Conservation (phyloP, 2,797 vertebrate genomes). For the Aselliscus stoliczkanus region DNA sequence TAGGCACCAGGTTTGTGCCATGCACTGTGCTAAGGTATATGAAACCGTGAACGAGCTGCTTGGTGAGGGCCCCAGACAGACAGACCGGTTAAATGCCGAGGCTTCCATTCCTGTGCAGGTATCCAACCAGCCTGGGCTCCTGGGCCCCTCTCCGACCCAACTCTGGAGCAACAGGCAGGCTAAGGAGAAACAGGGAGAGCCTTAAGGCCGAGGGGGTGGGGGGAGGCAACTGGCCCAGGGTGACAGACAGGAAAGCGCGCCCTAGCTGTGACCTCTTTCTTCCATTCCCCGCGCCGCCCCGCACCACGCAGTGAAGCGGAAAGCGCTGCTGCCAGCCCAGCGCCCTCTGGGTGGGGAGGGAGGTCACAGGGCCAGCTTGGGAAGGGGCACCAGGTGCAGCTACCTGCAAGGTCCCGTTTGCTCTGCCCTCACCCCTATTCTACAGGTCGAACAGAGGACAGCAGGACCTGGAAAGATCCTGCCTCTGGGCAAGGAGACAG, state of each 20-base stretch:
- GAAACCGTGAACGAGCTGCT: not conserved
- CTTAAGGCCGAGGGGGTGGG: not conserved
- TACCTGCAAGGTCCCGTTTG: not conserved
- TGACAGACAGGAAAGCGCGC: not conserved
- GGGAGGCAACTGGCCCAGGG: not conserved
- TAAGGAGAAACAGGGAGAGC: not conserved
- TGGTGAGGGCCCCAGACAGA: not conserved
- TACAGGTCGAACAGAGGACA: not conserved
- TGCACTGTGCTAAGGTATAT: not conserved
- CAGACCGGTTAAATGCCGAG: not conserved
- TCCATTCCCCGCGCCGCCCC: not conserved
- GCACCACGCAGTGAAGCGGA: not conserved
- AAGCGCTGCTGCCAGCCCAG: not conserved
- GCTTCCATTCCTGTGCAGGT: not conserved
- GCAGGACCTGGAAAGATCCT: not conserved
- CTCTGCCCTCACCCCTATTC: not conserved
- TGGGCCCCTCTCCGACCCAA: not conserved
- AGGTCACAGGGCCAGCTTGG: not conserved
- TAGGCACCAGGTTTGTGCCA: not conserved
- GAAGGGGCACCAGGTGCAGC: not conserved
- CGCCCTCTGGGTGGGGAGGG: not conserved
- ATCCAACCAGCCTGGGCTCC: not conserved
- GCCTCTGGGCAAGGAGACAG: not conserved
- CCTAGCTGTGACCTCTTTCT: not conserved
- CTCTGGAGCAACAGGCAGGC: not conserved